These are phyloP conservation scores for Hystrix brachyura DNA, from an alignment of 2,113 vertebrate genomes.

Conservation along the genomic window DNA sequence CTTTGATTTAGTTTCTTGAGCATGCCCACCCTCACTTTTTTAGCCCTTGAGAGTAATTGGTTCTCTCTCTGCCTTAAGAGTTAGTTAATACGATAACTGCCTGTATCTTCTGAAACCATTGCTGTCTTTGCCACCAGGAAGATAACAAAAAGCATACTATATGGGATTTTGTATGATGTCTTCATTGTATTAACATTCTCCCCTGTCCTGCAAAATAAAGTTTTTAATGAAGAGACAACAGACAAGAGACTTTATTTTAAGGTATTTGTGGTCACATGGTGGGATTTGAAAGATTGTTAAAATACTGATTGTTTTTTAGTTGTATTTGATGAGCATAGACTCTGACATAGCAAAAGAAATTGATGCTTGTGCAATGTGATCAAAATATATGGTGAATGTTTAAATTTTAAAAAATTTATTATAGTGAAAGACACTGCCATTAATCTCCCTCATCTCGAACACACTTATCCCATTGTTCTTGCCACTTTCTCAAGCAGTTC, in stretches of 20 bases:
- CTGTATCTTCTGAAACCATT: not conserved
- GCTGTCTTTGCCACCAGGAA: not conserved
- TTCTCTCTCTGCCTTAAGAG: not conserved
- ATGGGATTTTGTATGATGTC: not conserved
- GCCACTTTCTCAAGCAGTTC: not conserved
- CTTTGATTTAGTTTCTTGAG: conserved; percentile 19
- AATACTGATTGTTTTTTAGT: conserved; percentile 17
- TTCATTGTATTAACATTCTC: not conserved
- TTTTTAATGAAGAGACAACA: not conserved
- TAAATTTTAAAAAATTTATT: not conserved
- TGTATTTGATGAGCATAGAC: conserved; percentile 1
- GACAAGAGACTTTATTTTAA: not conserved
- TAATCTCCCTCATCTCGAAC: not conserved
- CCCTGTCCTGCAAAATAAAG: not conserved
- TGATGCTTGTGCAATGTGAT: not conserved
- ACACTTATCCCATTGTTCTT: not conserved
- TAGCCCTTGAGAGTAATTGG: not conserved
- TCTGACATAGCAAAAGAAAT: conserved; percentile 28
- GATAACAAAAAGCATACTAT: not conserved
- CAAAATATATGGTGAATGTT: not conserved
- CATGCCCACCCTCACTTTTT: not conserved
- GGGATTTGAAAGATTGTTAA: conserved; percentile 36
- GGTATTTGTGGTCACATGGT: not conserved
- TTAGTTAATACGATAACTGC: not conserved
- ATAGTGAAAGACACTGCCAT: not conserved